A percentile compares a stretch with the other conserved stretches of the same genome.
These are phyloP conservation scores for Dichetophora obliterata DNA, from an alignment of 2,888 invertebrate species.

Conservation along the genomic window DNA sequence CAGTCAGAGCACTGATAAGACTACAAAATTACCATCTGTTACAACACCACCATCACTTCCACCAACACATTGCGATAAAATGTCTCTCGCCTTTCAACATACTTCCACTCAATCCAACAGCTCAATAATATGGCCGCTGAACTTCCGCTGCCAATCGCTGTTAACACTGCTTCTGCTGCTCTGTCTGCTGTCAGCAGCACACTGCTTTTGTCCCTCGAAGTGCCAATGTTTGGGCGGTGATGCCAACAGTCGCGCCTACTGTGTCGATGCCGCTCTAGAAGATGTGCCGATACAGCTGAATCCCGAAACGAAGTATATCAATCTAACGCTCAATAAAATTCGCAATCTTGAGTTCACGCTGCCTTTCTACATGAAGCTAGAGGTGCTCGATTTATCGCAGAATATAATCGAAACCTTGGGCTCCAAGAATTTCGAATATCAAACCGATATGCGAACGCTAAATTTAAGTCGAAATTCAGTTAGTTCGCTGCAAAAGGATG, in stretches of 20 bases:
- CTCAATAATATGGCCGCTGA: not conserved
- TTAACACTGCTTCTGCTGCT: conserved; percentile 60
- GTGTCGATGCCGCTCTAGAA: conserved; percentile 83
- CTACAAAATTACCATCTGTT: not conserved
- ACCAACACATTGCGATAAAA: not conserved
- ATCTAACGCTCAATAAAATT: conserved; percentile 87
- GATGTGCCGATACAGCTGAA: conserved; percentile 91
- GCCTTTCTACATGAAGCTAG: conserved; percentile 83
- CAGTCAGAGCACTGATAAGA: not conserved
- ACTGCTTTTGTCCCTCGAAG: conserved; percentile 80
- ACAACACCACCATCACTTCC: not conserved
- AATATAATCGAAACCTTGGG: conserved; percentile 86
- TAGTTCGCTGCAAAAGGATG: conserved; percentile 79
- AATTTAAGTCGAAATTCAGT: conserved; percentile 84
- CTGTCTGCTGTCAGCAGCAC: conserved; percentile 48
- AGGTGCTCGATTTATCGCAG: conserved; percentile 84
- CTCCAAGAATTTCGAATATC: conserved; percentile 84
- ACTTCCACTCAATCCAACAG: not conserved
- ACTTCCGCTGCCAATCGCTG: conserved; percentile 28
- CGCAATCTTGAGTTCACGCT: conserved; percentile 83
- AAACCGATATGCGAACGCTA: conserved; percentile 79
- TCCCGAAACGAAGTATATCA: conserved; percentile 86
- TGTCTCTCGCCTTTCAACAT: conserved; percentile 33
- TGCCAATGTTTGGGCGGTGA: conserved; percentile 82
- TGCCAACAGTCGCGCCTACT: conserved; percentile 80